Evolutionary conservation across 2,888 invertebrate genomes (phyloP), one percentile per base, ranked within the genome.

Genomic region (Archaeoteleia sp.): DNA sequence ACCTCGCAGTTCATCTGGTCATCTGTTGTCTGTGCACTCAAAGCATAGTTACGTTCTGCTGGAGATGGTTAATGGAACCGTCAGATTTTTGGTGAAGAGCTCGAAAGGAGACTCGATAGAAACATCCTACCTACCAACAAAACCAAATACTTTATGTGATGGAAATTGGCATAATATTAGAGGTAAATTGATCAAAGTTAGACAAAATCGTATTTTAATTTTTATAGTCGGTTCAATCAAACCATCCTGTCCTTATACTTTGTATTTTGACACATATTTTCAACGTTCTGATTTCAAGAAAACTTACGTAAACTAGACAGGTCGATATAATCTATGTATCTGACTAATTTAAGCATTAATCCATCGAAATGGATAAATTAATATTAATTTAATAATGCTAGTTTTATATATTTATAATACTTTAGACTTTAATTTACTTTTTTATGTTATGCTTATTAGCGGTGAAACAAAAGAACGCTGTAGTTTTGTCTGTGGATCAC

Each of bases 121-220:
- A 1, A 92, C 95, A 1, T 90, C 89, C 13, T 95, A 91, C 82
- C 89, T 88, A 46, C 87, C 91, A 0, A 87, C 89, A 37, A 88
- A 90, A 43, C 89, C 89, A 62, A 90, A 91, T 75, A 87, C 88
- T 60, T 89, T 97, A 66, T 99, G 98, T 82, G 96, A 99, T 85
- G 98, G 98, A 40, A 89, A 94, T 53, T 99, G 98, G 98, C 97
- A 98, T 81, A 91, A 89, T 57, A 94, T 97, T 76, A 89, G 90
- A 86, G 91, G 93, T 92, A 72, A 82, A n/a, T n/a, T n/a, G n/a
- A n/a, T n/a, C n/a, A n/a, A n/a, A n/a, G n/a, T n/a, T n/a, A n/a
- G n/a, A n/a, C n/a, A n/a, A n/a, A n/a, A n/a, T n/a, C n/a, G n/a
- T n/a, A n/a, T 32, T 49, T n/a, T n/a, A n/a, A n/a, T n/a, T n/a